These are phyloP conservation scores for Platypus cylindrus DNA, from an alignment of 2,888 invertebrate genomes.

Conservation along the genomic window DNA sequence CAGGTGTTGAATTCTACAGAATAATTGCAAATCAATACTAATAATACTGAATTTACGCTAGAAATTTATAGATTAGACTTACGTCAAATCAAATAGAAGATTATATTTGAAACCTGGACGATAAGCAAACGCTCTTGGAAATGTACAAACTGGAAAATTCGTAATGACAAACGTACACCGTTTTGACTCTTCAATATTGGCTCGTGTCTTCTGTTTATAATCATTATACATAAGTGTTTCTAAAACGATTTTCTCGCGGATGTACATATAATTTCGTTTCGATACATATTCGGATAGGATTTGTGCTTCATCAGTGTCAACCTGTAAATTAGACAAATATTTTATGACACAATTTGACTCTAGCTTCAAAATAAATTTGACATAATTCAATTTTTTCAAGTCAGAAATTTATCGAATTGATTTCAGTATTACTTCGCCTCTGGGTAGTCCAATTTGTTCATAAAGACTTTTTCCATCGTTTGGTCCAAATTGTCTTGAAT, in stretches of 20 bases:
- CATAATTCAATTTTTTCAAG: background rate
- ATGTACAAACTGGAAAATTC: conserved; percentile 50
- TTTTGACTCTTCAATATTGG: conserved; percentile 39
- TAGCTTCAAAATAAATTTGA: background rate
- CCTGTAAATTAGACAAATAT: conserved; percentile 2
- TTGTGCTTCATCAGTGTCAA: conserved; percentile 24
- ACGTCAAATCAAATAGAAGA: conserved; percentile 56
- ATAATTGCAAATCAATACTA: background rate
- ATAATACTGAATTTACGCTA: no score
- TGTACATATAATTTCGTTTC: conserved; percentile 42
- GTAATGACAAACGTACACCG: conserved; percentile 70
- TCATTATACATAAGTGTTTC: conserved; percentile 58
- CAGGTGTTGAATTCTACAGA: conserved; percentile 47
- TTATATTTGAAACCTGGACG: conserved; percentile 47
- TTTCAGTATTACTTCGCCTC: conserved; percentile 4
- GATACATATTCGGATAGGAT: conserved; percentile 38
- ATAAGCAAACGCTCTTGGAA: conserved; percentile 61
- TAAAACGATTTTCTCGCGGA: conserved; percentile 58
- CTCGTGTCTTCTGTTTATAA: conserved; percentile 48
- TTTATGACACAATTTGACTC: background rate
- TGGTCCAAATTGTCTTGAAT: conserved; percentile 1
- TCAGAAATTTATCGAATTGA: background rate
- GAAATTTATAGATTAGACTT: conserved; percentile 32
- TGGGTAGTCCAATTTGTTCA: conserved; percentile 9
- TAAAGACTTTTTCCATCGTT: conserved; percentile 8